Percentiles rank a stretch among this genome's conserved stretches.
Evolutionary conservation across 1,140 invertebrate species (phyloP).

Genomic region (Leptopilina clavipes): DNA sequence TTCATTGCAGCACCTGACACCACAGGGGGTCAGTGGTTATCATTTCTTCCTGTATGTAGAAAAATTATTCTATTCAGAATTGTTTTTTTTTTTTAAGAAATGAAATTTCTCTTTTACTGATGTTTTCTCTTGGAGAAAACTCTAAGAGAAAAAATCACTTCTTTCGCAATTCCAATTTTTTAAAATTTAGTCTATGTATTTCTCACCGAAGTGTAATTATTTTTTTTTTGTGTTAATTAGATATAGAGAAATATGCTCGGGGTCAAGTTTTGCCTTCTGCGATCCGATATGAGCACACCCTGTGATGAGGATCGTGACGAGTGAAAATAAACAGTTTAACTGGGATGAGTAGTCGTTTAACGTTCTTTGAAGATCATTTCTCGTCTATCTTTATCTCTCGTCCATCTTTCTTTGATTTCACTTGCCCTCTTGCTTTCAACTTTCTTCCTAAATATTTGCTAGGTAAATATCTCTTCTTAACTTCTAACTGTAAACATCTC

Average conservation of each 20-base stretch:
- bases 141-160: too few relatives aligned
- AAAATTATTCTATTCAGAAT: not conserved
- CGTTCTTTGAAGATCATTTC: slow-evolving; percentile 59
- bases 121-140: too few relatives aligned
- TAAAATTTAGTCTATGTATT: too few relatives aligned
- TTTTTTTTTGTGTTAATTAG: too few relatives aligned
- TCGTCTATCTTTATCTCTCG: slow-evolving; percentile 43
- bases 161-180: too few relatives aligned
- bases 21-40: slow-evolving; percentile 64
- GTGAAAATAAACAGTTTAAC: slow-evolving; percentile 75
- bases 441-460: slow-evolving; percentile 8
- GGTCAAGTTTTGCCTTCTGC: slow-evolving; percentile 44
- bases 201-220: too few relatives aligned
- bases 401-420: not conserved
- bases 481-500: not conserved
- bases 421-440: slow-evolving; percentile 33
- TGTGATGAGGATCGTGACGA: slow-evolving; percentile 68
- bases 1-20: slow-evolving; percentile 58
- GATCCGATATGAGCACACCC: slow-evolving; percentile 68
- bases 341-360: slow-evolving; percentile 71
- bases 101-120: not conserved
- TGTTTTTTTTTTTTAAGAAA: not conserved
- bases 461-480: not conserved
- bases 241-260: too few relatives aligned
- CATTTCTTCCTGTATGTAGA: slow-evolving; percentile 42